phyloP scores from a whole-genome alignment of 2,888 invertebrate genomes.

The Synanthedon myopaeformis region DNA sequence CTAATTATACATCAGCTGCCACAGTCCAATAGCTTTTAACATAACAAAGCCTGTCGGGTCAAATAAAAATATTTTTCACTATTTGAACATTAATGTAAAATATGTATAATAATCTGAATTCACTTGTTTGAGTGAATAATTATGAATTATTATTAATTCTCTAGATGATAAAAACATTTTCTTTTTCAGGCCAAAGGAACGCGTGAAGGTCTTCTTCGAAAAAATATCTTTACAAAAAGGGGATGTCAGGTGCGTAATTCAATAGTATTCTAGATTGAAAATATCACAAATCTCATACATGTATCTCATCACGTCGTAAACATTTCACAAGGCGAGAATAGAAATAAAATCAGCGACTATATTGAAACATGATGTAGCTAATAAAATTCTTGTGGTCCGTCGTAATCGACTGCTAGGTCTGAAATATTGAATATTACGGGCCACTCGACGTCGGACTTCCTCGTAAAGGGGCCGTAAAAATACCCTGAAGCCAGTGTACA shows the following conservation, averaged over 20 bases:
- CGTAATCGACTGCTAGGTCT: slow-evolving; percentile 23
- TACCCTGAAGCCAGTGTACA: slow-evolving; percentile 1
- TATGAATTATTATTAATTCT: neutral
- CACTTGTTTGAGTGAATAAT: neutral
- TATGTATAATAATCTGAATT: too few species aligned
- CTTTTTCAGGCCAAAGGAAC: slow-evolving; percentile 77
- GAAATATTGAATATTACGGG: slow-evolving; percentile 22
- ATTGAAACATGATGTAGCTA: slow-evolving; percentile 11
- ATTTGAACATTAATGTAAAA: too few species aligned
- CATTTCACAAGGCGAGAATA: neutral
- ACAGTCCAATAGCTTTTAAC: too few species aligned
- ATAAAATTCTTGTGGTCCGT: slow-evolving; percentile 21
- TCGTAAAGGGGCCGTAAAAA: slow-evolving; percentile 20
- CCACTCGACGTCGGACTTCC: slow-evolving; percentile 2
- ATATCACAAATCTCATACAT: too few species aligned
- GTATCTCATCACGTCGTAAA: neutral
- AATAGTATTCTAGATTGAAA: too few species aligned
- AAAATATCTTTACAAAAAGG: slow-evolving; percentile 82
- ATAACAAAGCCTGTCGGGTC: too few species aligned
- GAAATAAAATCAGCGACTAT: slow-evolving; percentile 21
- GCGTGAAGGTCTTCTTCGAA: slow-evolving; percentile 85
- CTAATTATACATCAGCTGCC: too few species aligned
- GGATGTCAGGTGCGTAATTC: slow-evolving; percentile 74
- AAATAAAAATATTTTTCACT: too few species aligned
- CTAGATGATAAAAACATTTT: slow-evolving; percentile 7